Conservation (phyloP, 2,888 invertebrate genomes). For the Oscheius sp. region DNA sequence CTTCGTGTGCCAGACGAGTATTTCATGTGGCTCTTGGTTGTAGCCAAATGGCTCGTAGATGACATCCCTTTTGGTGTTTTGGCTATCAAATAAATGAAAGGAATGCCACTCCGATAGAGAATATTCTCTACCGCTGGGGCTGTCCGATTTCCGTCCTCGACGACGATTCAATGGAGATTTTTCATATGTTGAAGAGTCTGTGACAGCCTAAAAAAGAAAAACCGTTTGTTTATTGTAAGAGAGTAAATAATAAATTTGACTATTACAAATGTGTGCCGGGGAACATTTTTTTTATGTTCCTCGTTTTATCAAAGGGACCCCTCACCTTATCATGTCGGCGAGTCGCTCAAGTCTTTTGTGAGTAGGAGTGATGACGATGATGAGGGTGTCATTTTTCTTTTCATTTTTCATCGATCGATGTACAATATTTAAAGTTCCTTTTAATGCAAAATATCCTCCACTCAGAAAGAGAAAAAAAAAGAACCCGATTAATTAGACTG, state of each 20-base stretch:
- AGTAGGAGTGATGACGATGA: constrained; percentile 58
- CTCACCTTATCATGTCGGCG: constrained; percentile 64
- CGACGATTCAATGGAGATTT: constrained; percentile 61
- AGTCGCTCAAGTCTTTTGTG: constrained; percentile 57
- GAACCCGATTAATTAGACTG: constrained; percentile 3
- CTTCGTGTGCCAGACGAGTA: constrained; percentile 51
- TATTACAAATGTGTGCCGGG: neutral
- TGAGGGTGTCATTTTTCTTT: constrained; percentile 9
- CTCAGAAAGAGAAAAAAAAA: neutral
- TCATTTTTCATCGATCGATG: too few species aligned
- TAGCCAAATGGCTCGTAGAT: constrained; percentile 55
- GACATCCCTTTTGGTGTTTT: constrained; percentile 58
- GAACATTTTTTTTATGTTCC: too few species aligned
- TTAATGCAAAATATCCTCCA: neutral
- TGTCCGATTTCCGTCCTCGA: constrained; percentile 56
- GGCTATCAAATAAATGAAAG: constrained; percentile 55
- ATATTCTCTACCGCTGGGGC: constrained; percentile 54
- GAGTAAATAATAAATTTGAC: too few species aligned
- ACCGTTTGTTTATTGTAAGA: too few species aligned
- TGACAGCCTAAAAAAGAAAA: constrained; percentile 55
- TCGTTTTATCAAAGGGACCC: too few species aligned
- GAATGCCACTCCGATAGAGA: constrained; percentile 48
- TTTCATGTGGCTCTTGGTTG: constrained; percentile 51
- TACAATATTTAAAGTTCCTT: too few species aligned
- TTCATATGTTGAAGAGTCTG: constrained; percentile 57